Evolutionary conservation across 2,113 vertebrate species (phyloP), one percentile per base, ranked within the genome.

Genomic region (Phoenicopterus ruber): DNA sequence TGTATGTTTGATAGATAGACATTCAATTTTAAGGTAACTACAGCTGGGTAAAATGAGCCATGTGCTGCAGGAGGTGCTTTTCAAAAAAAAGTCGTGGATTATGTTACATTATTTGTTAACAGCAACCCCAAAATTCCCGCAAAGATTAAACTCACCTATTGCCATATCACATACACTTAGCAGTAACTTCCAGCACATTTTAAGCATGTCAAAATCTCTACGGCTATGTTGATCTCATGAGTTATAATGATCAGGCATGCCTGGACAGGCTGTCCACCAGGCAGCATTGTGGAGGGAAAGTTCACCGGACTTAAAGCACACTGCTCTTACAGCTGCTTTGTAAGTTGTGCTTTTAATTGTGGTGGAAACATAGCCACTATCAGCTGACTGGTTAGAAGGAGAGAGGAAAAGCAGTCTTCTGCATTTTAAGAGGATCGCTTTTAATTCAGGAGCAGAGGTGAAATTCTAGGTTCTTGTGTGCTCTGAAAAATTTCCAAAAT

Each of bases 401-500:
- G 52, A 61, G 58, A 82, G 40, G 49, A 82, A 85, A 93, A 90
- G 32, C 50, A 67, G 59, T 72, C 8, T 58, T 73, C 19, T 77
- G 40, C 32, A 36, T 95, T 94, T 88, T 65, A 55, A 77, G 42
- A 79, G 58, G 38, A 42, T 36, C 81, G n/a, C 26, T 88, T 81
- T 81, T 76, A 58, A 85, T 81, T 50, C 63, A 76, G 49, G 42
- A 83, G 76, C 78, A 96, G 92, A 93, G 78, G 85, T 96, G 58
- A 93, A 93, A 82, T 94, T 91, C 70, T 88, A 25, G 18, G 50
- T 55, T 42, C 84, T 80, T 70, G 29, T 55, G 49, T 83, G 67
- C 63, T 92, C 90, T 85, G 82, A 96, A 96, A 90, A 83, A 42
- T 81, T 81, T 95, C 82, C 67, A 72, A 83, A 90, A 77, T 13